A percentile compares a stretch with the other conserved stretches of the same genome.
Conservation (phyloP, 2,797 vertebrate species). For the Malurus leucopterus region DNA sequence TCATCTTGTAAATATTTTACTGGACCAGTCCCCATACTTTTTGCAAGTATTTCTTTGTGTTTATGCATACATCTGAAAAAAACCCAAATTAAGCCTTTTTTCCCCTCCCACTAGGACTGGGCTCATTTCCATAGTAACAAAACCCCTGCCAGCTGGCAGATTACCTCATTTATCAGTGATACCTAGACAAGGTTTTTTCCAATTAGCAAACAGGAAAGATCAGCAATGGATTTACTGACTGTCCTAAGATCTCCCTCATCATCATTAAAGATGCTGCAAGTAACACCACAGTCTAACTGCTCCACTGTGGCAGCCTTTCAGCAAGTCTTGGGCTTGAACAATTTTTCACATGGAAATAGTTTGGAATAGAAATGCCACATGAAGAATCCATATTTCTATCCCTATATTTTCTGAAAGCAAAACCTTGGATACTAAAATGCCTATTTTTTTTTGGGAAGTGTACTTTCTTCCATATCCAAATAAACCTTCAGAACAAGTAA, state of each 20-base stretch:
- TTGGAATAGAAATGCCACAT: neutral
- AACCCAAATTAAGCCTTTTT: rapidly evolving
- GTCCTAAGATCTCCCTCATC: neutral
- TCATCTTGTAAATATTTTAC: neutral
- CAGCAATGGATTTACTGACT: neutral
- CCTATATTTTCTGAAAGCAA: neutral
- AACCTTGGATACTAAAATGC: neutral
- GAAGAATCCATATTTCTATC: neutral
- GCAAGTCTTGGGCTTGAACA: neutral
- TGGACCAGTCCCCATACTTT: neutral
- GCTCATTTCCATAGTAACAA: neutral
- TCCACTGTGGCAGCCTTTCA: neutral
- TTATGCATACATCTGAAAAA: neutral
- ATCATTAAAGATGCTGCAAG: neutral
- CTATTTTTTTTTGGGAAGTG: neutral
- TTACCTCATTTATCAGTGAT: neutral
- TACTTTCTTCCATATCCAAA: neutral
- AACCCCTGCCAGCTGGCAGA: neutral
- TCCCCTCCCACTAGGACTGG: rapidly evolving
- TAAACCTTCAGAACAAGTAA: neutral
- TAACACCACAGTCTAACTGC: neutral
- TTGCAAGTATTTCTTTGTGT: neutral
- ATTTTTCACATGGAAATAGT: neutral
- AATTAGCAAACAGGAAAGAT: neutral
- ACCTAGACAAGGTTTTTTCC: neutral